Evolutionary conservation across 2,113 vertebrate species (phyloP), one percentile per base, ranked within the genome.

Genomic region (Cololabis saira): DNA sequence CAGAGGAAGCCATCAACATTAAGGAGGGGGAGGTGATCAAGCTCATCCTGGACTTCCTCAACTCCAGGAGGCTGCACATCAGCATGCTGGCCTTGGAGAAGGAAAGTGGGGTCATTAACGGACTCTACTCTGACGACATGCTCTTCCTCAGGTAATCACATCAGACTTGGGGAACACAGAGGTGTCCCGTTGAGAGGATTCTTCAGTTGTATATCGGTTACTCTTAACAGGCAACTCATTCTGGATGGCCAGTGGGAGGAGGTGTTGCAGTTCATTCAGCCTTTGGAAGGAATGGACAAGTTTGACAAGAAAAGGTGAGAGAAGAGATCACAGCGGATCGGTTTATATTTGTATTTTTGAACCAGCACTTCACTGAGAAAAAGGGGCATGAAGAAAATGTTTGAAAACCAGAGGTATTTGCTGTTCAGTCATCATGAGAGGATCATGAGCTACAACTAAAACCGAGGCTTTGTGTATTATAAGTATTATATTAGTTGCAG

Each of bases 201-300:
- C 3, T 27, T 0, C 45, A 59, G 30, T 1, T 57, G 16, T 48
- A 33, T 0, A 27, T 70, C 16, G n/a, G 7, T 47, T 17, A 2
- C 7, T 45, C 17, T 33, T 74, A 62, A 52, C 89, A 99, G 98
- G 74, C 97, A 99, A 0, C 90, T 99, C 73, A 94, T 99, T 55
- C 93, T 99, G 78, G 98, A 99, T 50, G 98, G 98, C 48, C 96
- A 99, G 18, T 99, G 98, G 98, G 98, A 99, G 81, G 98, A 99
- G 57, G 96, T 99, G 88, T 95, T 98, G 90, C 97, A 99, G 22
- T 99, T 99, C 83, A 99, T 99, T 84, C 98, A 99, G 37, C 98
- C 98, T 75, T 91, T 99, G 50, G 98, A 99, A 81, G 95, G 95
- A 77, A 95, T 99, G 95, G 96, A 99, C 57, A 98, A 96, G 90